Conservation (phyloP, 2,888 invertebrate genomes). For the Eurytoma adleriae region DNA sequence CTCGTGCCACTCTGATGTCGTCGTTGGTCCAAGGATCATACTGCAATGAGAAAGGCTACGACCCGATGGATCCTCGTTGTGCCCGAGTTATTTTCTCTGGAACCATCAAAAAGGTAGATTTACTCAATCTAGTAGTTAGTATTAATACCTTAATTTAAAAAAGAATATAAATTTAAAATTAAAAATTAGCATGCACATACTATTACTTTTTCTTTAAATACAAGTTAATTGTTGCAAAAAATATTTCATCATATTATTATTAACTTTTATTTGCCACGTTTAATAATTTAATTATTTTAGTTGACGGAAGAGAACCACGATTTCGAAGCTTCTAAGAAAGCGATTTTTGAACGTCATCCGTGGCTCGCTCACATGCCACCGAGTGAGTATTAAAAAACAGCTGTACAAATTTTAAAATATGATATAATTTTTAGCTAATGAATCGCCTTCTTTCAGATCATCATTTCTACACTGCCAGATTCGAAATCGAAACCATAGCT, state of each 20-base stretch:
- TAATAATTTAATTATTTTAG: neutral
- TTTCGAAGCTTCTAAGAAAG: conserved; percentile 77
- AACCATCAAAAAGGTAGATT: conserved; percentile 79
- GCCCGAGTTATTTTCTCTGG: conserved; percentile 84
- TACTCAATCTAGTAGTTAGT: neutral
- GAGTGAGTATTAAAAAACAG: neutral
- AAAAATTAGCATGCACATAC: too few species aligned
- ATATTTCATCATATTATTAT: too few species aligned
- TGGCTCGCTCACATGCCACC: conserved; percentile 82
- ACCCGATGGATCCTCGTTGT: conserved; percentile 86
- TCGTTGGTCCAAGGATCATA: conserved; percentile 82
- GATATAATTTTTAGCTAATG: neutral
- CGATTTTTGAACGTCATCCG: conserved; percentile 83
- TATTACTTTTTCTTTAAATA: too few species aligned
- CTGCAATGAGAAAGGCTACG: conserved; percentile 79
- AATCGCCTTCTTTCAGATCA: conserved; percentile 80
- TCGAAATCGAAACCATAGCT: conserved; percentile 84
- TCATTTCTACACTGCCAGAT: conserved; percentile 85
- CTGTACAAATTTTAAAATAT: neutral
- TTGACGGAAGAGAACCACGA: conserved; percentile 75
- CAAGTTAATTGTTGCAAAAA: too few species aligned
- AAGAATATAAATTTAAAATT: too few species aligned
- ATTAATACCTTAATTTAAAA: too few species aligned
- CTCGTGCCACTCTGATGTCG: conserved; percentile 81
- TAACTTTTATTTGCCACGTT: too few species aligned